A percentile compares a stretch with the other conserved stretches of the same genome.
Evolutionary conservation across 2,888 invertebrate species (phyloP).

Genomic region (Oligia fasciuncula): DNA sequence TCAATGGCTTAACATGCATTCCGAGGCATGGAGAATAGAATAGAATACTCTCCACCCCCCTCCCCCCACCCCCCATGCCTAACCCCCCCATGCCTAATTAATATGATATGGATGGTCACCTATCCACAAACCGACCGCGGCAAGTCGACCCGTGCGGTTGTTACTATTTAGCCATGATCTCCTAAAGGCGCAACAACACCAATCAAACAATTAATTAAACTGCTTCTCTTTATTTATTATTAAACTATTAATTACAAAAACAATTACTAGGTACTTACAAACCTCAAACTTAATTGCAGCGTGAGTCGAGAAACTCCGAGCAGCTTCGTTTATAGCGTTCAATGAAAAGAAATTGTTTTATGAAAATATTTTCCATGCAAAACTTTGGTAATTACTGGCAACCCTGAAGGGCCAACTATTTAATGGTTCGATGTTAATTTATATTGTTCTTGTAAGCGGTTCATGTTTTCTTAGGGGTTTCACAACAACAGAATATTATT

Average conservation of each 20-base stretch:
- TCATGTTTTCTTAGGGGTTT: constrained; percentile 22
- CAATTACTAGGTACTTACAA: constrained; percentile 33
- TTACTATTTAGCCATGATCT: not conserved
- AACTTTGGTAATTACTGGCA: constrained; percentile 73
- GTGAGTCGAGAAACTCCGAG: constrained; percentile 36
- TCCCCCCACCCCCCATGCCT: too few species aligned
- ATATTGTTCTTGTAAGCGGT: constrained; percentile 58
- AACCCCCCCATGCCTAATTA: not conserved
- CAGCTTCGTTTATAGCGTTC: constrained; percentile 45
- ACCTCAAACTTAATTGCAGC: constrained; percentile 52
- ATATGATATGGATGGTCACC: not conserved
- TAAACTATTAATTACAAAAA: constrained; percentile 55
- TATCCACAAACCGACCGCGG: not conserved
- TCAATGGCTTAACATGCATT: not conserved
- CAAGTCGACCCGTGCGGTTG: too few species aligned
- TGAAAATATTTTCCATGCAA: constrained; percentile 67
- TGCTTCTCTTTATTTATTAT: constrained; percentile 25
- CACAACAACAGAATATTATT: not conserved
- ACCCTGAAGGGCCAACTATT: constrained; percentile 59
- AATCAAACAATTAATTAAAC: constrained; percentile 11
- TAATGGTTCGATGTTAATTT: constrained; percentile 58
- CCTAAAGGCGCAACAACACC: not conserved
- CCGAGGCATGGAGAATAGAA: not conserved
- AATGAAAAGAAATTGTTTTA: constrained; percentile 67
- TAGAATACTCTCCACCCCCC: too few species aligned